These are phyloP conservation scores for Timema cristinae DNA, from an alignment of 2,888 invertebrate species.

Conservation along the genomic window DNA sequence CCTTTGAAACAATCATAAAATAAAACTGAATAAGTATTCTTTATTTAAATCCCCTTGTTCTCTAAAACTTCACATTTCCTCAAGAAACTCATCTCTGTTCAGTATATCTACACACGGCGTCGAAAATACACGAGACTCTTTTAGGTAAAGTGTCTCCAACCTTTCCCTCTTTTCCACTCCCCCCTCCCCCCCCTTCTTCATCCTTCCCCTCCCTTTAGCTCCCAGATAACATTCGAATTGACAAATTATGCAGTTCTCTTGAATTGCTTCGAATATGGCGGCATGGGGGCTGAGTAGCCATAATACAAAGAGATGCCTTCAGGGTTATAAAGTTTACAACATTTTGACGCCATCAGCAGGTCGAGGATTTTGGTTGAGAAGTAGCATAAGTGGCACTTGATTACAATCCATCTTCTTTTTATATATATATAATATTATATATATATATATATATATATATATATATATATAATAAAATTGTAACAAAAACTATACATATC, in stretches of 20 bases:
- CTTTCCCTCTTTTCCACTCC: neutral
- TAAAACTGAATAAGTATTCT: too few relatives aligned
- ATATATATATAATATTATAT: neutral
- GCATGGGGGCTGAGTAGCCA: constrained; percentile 4
- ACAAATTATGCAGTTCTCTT: constrained; percentile 15
- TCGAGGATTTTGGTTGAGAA: neutral
- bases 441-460: neutral
- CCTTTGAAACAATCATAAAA: too few relatives aligned
- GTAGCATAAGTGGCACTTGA: neutral
- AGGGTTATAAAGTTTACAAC: constrained; percentile 1
- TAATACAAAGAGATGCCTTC: neutral
- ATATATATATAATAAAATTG: neutral
- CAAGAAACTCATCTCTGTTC: too few relatives aligned
- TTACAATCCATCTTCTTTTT: neutral
- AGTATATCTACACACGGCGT: too few relatives aligned
- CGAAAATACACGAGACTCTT: too few relatives aligned
- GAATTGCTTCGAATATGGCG: neutral
- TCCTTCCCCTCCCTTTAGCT: neutral
- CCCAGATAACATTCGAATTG: constrained; percentile 14
- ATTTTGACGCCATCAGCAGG: constrained; percentile 15
- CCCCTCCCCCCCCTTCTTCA: neutral
- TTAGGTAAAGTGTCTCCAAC: too few relatives aligned
- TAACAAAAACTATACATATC: neutral
- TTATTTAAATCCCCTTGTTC: too few relatives aligned
- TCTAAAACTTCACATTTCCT: too few relatives aligned